Conservation (phyloP, 2,113 vertebrate genomes). For the Lophotis ruficrista region DNA sequence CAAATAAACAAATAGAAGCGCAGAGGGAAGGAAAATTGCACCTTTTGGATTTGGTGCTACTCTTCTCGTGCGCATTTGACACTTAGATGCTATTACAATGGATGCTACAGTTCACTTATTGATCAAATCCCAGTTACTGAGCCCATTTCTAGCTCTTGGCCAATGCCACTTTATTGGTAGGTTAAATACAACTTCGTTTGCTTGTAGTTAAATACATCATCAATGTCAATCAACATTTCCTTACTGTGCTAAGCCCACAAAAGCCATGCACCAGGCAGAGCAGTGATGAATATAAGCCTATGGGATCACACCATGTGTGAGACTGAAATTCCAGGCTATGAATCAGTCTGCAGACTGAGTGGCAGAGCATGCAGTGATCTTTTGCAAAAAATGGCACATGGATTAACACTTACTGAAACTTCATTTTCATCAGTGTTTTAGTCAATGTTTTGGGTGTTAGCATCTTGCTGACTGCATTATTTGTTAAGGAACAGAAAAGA, state of each 20-base stretch:
- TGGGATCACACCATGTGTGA: neutral
- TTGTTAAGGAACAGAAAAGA: neutral
- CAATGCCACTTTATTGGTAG: neutral
- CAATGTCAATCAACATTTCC: neutral
- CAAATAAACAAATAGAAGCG: neutral
- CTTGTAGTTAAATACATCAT: neutral
- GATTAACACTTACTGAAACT: conserved; percentile 5
- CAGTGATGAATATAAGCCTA: neutral
- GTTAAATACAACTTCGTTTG: neutral
- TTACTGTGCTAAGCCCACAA: neutral
- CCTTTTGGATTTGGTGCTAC: neutral
- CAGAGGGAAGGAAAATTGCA: neutral
- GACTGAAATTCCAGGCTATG: conserved; percentile 41
- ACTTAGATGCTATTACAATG: neutral
- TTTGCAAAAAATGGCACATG: neutral
- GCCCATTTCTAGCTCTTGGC: neutral
- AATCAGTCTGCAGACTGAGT: neutral
- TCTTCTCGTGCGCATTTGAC: neutral
- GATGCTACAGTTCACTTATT: neutral
- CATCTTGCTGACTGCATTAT: neutral
- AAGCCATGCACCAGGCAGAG: neutral
- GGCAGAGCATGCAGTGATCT: neutral
- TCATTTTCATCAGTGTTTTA: neutral
- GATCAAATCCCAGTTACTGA: neutral
- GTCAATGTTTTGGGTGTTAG: neutral